Percentiles rank a stretch among this genome's conserved stretches.
Conservation (phyloP, 2,888 invertebrate species). For the Caprella mutica region DNA sequence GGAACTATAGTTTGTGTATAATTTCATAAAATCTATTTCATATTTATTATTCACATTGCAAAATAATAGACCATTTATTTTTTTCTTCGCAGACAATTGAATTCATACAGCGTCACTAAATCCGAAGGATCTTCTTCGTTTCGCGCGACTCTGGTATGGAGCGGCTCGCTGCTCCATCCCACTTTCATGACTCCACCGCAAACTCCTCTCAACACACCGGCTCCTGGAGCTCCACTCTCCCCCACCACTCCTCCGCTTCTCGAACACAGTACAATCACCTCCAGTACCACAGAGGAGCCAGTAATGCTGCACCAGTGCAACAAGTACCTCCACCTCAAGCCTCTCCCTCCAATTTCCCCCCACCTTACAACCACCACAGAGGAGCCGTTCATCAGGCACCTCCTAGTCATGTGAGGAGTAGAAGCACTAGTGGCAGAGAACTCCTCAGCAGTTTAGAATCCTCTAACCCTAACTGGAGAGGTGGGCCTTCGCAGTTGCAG, state of each 20-base stretch:
- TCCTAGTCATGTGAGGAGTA: neutral
- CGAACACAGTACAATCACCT: neutral
- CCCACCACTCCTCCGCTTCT: neutral
- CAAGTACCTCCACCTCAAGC: no score
- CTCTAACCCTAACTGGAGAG: no score
- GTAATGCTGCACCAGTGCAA: no score
- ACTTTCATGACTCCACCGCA: neutral
- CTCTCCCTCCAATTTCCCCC: no score
- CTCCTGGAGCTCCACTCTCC: neutral
- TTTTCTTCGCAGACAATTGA: no score
- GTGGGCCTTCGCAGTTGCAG: no score
- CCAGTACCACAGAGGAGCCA: conserved; percentile 5
- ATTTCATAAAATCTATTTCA: no score
- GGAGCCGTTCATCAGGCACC: neutral
- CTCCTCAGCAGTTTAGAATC: no score
- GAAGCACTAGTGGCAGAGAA: neutral
- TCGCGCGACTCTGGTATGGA: neutral
- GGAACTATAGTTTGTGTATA: no score
- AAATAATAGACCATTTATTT: no score
- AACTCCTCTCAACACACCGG: neutral
- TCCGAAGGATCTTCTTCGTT: neutral
- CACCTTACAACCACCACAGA: no score
- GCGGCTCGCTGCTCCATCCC: conserved; percentile 2
- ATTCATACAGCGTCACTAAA: neutral
- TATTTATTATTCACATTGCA: no score